Conservation (phyloP, 2,797 vertebrate species). For the Phrynocephalus forsythii region DNA sequence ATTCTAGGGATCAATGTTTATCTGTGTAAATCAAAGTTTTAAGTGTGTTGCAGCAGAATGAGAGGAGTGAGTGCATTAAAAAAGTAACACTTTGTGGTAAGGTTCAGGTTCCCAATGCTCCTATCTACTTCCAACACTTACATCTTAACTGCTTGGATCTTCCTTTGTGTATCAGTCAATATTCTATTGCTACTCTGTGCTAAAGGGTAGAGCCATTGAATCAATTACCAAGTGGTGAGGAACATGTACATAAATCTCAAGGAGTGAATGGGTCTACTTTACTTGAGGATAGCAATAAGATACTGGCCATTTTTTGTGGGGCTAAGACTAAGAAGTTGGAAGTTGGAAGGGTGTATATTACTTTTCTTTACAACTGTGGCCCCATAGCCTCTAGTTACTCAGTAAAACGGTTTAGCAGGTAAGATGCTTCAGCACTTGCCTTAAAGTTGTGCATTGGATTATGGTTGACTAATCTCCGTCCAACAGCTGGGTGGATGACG, state of each 20-base stretch:
- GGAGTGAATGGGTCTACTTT: too few relatives aligned
- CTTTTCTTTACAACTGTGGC: not conserved
- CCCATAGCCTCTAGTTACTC: rapidly evolving
- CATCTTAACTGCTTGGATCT: not conserved
- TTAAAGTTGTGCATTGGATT: not conserved
- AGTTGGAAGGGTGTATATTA: not conserved
- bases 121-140: not conserved
- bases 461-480: not conserved
- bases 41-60: not conserved
- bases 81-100: not conserved
- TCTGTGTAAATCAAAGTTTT: not conserved
- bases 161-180: not conserved
- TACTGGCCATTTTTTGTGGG: not conserved
- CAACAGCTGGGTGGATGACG: not conserved
- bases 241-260: too few relatives aligned
- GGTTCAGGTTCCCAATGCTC: not conserved
- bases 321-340: not conserved
- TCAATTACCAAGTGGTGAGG: too few relatives aligned
- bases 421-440: not conserved
- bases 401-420: not conserved
- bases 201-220: too few relatives aligned
- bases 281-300: too few relatives aligned
- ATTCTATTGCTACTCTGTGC: too few relatives aligned
- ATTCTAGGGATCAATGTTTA: not conserved
- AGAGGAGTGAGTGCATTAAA: not conserved